Percentiles rank a stretch among this genome's conserved stretches.
phyloP scores from a whole-genome alignment of 1,140 invertebrate genomes.

The Potamilus streckersoni region DNA sequence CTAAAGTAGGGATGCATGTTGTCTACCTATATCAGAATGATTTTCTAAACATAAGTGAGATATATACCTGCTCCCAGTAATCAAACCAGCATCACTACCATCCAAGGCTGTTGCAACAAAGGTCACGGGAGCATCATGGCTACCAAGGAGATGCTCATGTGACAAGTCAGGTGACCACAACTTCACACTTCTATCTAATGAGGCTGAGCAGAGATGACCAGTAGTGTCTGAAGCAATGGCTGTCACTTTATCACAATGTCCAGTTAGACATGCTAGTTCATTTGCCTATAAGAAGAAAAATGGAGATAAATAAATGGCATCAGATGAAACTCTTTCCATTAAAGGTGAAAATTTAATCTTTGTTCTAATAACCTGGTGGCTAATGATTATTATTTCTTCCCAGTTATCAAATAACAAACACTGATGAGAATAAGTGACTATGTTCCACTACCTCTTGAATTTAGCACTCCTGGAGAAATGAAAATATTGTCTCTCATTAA shows the following conservation, averaged over 20 bases:
- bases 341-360: not conserved
- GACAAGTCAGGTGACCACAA: slow-evolving; percentile 52
- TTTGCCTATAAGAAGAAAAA: slow-evolving; percentile 44
- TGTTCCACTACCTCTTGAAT: not conserved
- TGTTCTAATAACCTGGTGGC: not conserved
- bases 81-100: slow-evolving; percentile 13
- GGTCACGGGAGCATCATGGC: slow-evolving; percentile 54
- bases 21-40: too few species aligned
- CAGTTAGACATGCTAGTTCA: slow-evolving; percentile 53
- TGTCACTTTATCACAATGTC: slow-evolving; percentile 57
- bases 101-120: slow-evolving; percentile 31
- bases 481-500: too few species aligned
- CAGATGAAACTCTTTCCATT: not conserved
- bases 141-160: slow-evolving; percentile 7
- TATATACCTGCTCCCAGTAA: slow-evolving; percentile 59
- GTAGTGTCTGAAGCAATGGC: slow-evolving; percentile 42
- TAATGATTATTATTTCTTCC: not conserved
- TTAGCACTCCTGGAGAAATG: too few species aligned
- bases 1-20: too few species aligned
- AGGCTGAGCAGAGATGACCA: slow-evolving; percentile 49
- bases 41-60: not conserved
- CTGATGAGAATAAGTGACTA: not conserved
- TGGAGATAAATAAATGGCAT: not conserved
- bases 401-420: not conserved
- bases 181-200: slow-evolving; percentile 51